Percentiles rank a stretch among this genome's conserved stretches.
These are phyloP conservation scores for Eucidaris tribuloides DNA, from an alignment of 35 echinoderm and acorn worm genomes.

Conservation along the genomic window DNA sequence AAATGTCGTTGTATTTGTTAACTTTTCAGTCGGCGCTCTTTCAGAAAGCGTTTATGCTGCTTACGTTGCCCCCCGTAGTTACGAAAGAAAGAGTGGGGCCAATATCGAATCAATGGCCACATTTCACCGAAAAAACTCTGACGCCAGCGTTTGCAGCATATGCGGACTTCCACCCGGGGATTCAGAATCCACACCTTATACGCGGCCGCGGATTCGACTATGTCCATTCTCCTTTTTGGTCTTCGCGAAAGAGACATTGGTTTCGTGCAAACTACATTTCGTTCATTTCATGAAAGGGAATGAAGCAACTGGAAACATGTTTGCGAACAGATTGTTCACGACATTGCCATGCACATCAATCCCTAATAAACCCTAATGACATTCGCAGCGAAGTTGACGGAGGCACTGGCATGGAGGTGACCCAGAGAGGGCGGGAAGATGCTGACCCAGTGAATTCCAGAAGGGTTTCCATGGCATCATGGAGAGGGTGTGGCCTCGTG, in stretches of 20 bases:
- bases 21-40: conserved; percentile 4
- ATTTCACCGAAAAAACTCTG: neutral
- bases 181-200: conserved; percentile 2
- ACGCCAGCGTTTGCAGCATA: neutral
- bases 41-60: conserved; percentile 8
- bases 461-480: conserved; percentile 64
- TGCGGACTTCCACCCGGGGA: neutral
- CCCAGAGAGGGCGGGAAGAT: conserved; percentile 12
- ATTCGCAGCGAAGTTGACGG: neutral
- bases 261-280: neutral
- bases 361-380: neutral
- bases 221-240: conserved; percentile 45
- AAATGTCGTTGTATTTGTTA: neutral
- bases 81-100: conserved; percentile 13
- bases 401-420: neutral
- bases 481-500: conserved; percentile 53
- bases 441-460: conserved; percentile 40
- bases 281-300: neutral
- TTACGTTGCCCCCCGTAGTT: conserved; percentile 21
- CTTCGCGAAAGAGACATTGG: conserved; percentile 43
- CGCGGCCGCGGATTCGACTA: conserved; percentile 13
- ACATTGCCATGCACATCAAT: conserved; percentile 40
- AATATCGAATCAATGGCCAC: neutral
- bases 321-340: conserved; percentile 29
- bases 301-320: conserved; percentile 31